phyloP scores from a whole-genome alignment of 1,140 invertebrate species.

The Laupala kohalensis region DNA sequence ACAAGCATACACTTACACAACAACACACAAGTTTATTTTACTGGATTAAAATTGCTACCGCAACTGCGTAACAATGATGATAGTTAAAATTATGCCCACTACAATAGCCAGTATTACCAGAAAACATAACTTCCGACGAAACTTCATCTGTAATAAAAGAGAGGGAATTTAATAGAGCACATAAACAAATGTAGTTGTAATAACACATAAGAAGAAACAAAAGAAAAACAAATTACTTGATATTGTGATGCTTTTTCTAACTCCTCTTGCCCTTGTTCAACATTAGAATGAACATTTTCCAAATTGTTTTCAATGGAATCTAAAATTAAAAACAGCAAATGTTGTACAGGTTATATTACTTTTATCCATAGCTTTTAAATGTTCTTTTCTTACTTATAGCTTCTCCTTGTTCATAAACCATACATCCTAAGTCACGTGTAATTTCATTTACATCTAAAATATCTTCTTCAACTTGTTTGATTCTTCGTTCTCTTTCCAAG shows the following conservation, averaged over 20 bases:
- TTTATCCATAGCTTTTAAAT: too few relatives aligned
- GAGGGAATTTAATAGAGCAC: neutral
- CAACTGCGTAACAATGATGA: conserved; percentile 41
- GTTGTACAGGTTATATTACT: neutral
- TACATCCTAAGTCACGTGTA: conserved; percentile 69
- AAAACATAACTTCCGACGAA: conserved; percentile 55
- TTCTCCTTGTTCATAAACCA: conserved; percentile 72
- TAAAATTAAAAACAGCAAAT: conserved; percentile 23
- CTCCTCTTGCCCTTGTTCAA: conserved; percentile 63
- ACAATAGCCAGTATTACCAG: conserved; percentile 46
- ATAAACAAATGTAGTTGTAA: neutral
- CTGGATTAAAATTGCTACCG: conserved; percentile 22
- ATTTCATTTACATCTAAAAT: conserved; percentile 85
- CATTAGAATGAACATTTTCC: conserved; percentile 58
- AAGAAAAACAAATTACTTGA: conserved; percentile 29
- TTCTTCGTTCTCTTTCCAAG: conserved; percentile 55
- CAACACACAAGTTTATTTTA: neutral
- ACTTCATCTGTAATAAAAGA: conserved; percentile 31
- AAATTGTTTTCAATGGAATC: conserved; percentile 82
- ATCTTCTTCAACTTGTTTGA: conserved; percentile 66
- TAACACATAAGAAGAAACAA: neutral
- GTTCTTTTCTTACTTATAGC: conserved; percentile 67
- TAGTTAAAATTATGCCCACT: conserved; percentile 49
- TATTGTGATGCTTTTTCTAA: conserved; percentile 64
- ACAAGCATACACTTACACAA: neutral